These are phyloP conservation scores for Thyatira batis DNA, from an alignment of 2,888 invertebrate genomes.

Conservation along the genomic window DNA sequence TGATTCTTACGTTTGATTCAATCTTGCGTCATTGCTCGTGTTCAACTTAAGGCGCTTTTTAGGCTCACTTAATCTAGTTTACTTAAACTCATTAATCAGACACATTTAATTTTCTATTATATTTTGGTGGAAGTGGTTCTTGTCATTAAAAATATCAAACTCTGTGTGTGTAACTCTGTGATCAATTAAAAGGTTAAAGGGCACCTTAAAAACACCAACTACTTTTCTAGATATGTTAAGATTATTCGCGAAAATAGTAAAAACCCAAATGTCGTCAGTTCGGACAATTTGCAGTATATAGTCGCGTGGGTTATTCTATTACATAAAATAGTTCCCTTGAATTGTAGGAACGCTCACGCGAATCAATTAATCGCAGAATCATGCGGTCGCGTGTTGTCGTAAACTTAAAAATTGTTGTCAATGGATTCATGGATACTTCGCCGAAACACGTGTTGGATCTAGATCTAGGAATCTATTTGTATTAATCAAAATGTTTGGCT, in stretches of 20 bases:
- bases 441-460: conserved; percentile 32
- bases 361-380: conserved; percentile 63
- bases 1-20: not conserved
- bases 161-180: too few species aligned
- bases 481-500: not conserved
- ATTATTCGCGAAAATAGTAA: not conserved
- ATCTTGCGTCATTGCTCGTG: not conserved
- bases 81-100: too few species aligned
- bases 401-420: conserved; percentile 34
- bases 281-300: conserved; percentile 36
- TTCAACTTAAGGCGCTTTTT: not conserved
- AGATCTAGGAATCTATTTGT: not conserved
- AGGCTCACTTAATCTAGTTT: too few species aligned
- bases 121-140: too few species aligned
- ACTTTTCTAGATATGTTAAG: not conserved
- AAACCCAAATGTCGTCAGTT: not conserved
- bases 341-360: conserved; percentile 43
- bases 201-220: too few species aligned
- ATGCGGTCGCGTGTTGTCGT: conserved; percentile 50
- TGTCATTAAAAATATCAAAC: too few species aligned
- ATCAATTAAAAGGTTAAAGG: too few species aligned
- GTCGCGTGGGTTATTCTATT: conserved; percentile 55
- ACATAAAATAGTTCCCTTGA: conserved; percentile 44
- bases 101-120: too few species aligned
- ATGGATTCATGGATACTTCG: conserved; percentile 29